Base-by-base conservation (phyloP, 2,113 vertebrate species). In the Planiliza haematocheilus region DNA sequence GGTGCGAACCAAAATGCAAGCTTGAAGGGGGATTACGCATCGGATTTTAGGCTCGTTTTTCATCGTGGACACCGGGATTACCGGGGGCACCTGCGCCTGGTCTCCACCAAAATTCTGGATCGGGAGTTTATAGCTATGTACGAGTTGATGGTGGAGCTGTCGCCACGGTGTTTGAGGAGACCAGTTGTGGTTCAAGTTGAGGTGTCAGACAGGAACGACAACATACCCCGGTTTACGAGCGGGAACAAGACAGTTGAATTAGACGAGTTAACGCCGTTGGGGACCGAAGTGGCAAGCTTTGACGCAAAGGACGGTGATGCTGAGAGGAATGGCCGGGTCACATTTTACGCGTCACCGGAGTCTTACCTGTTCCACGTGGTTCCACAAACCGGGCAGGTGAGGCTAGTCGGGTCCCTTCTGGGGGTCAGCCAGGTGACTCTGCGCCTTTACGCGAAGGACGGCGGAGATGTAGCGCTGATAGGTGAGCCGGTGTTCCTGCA, bases 131-230 rank as follows among this genome's bases (percentile, higher is more conserved):
- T 90, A 6, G 77, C 93, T 10, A 84, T 69, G 72, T 94, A 94
- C 81, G 60, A 77, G 59, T 73, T 95, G 61, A 53, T 13, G 14
- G 82, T 91, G 70, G 67, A 81, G 49, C 70, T 87, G 49, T 73
- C 90, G 12, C 80, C 86, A 13, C 55, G n/a, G 1, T 92, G 90
- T 41, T 52, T 20, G 56, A 39, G 46, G 3, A 61, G 73, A 56
- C 20, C 80, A 10, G 84, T 83, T 17, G 52, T 59, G 11, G 34
- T 95, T 2, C 86, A 86, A 60, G 87, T 95, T 2, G 85, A 93
- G 6, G 90, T 95, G 24, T 71, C 91, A 38, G 93, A 94, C 83
- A 59, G 75, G 55, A 95, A 95, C 79, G 94, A 93, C 85, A 94
- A 92, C 74, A 74, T 65, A 1, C 94, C 93, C 1, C 82, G 68